These are phyloP conservation scores for Lottia gigantea DNA, from an alignment of 2,888 invertebrate genomes.

Conservation along the genomic window DNA sequence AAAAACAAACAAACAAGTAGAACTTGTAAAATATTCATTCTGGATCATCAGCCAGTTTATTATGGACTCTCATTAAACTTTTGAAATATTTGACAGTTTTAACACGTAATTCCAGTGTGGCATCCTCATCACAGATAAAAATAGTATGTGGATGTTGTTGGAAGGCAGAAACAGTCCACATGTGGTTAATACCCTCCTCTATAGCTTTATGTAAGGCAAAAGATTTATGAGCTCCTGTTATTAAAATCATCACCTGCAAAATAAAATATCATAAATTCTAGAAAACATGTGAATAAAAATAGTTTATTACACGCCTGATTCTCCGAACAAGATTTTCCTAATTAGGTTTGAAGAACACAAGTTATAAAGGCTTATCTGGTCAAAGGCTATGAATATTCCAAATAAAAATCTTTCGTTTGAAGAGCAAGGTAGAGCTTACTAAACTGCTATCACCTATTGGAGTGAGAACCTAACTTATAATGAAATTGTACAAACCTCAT, in stretches of 20 bases:
- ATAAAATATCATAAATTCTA: not conserved
- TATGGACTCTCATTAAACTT: constrained; percentile 68
- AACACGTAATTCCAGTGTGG: constrained; percentile 94
- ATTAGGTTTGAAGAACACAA: too few relatives aligned
- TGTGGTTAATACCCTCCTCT: constrained; percentile 98
- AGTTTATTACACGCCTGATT: too few relatives aligned
- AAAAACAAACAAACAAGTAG: not conserved
- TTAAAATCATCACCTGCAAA: constrained; percentile 90
- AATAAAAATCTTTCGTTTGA: too few relatives aligned
- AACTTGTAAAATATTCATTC: not conserved
- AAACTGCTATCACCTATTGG: too few relatives aligned
- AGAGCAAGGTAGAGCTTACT: too few relatives aligned
- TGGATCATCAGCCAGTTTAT: constrained; percentile 58
- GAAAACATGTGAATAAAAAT: too few relatives aligned
- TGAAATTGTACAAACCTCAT: constrained; percentile 77
- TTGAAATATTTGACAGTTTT: constrained; percentile 99
- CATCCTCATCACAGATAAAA: constrained; percentile 97
- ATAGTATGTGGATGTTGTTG: constrained; percentile 90
- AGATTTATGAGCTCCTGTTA: constrained; percentile 95
- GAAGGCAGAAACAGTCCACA: constrained; percentile 99
- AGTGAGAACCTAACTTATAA: too few relatives aligned
- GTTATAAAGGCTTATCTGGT: too few relatives aligned
- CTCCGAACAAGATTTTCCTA: too few relatives aligned
- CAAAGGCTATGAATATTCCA: too few relatives aligned
- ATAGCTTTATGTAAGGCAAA: constrained; percentile 97